phyloP scores from a whole-genome alignment of 2,888 invertebrate species.

The Boloria euphrosyne region DNA sequence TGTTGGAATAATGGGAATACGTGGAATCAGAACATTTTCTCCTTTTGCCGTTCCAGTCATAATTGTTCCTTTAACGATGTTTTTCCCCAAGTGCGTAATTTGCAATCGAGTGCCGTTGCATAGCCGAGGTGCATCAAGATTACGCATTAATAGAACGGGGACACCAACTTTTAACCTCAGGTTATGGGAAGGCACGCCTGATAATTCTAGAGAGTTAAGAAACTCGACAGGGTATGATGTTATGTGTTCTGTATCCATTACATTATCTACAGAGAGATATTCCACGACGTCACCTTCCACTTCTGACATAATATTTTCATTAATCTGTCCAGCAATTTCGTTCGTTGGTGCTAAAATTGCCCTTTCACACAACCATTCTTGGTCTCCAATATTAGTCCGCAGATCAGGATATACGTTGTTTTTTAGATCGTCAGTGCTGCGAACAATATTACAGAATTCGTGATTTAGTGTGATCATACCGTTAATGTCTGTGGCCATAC shows the following conservation, averaged over 20 bases:
- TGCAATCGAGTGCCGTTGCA: no score
- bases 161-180: no score
- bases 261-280: slow-evolving; percentile 22
- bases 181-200: slow-evolving; percentile 40
- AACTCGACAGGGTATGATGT: slow-evolving; percentile 38
- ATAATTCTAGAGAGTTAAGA: slow-evolving; percentile 43
- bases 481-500: not conserved
- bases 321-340: slow-evolving; percentile 34
- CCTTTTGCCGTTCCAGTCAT: no score
- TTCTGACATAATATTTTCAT: slow-evolving; percentile 36
- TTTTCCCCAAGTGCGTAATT: no score
- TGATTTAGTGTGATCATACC: not conserved
- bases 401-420: not conserved
- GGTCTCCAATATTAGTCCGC: not conserved
- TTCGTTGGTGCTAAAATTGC: slow-evolving; percentile 21
- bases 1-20: no score
- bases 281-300: slow-evolving; percentile 28
- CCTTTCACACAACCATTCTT: slow-evolving; percentile 42
- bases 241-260: slow-evolving; percentile 21
- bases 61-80: no score
- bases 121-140: no score
- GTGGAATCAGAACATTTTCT: no score
- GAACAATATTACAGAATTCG: no score
- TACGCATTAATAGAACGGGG: no score
- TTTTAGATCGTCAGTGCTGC: not conserved